Evolutionary conservation across 2,797 vertebrate species (phyloP), one percentile per base, ranked within the genome.

Genomic region (Novumbra hubbsi): DNA sequence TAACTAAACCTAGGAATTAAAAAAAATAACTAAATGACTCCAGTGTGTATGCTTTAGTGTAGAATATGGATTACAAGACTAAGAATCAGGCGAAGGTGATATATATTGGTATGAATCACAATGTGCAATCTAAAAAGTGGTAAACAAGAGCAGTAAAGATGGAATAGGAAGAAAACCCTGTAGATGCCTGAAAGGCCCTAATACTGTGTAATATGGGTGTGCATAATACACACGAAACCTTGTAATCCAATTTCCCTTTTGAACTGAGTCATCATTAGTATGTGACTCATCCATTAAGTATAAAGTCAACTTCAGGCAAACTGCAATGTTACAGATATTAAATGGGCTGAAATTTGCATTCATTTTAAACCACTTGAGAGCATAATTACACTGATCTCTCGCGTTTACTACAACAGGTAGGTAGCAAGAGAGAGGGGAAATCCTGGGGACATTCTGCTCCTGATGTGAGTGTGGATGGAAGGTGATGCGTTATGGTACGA

Each of bases 391-490:
- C 55, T 57, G 12, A 57, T 21, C 55, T 57, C 55, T 1, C 24
- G 80, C 76, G 57, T 73, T 70, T 45, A 60, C 81, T 75, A 66
- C 49, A 73, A 70, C 71, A 78, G 60, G 75, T 79, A 70, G 78
- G 78, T 72, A 73, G 72, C 67, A 70, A n/a, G 14, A 34, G 72
- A 68, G 68, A 15, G 34, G 32, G 21, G n/a, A 49, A 62, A 63
- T 66, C 34, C 73, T n/a, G n/a, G n/a, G n/a, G n/a, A n/a, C n/a
- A n/a, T n/a, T n/a, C n/a, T n/a, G n/a, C n/a, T n/a, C n/a, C n/a
- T n/a, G n/a, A n/a, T n/a, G n/a, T n/a, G 65, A 28, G 70, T 79
- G 68, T 41, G 32, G 45, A 17, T 8, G 19, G 41, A 38, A 28
- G 30, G 50, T 71, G 73, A 50, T 8, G 4, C 11, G 60, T 52